Base-by-base conservation (phyloP, 1,140 invertebrate species). In the Theocolax elegans region DNA sequence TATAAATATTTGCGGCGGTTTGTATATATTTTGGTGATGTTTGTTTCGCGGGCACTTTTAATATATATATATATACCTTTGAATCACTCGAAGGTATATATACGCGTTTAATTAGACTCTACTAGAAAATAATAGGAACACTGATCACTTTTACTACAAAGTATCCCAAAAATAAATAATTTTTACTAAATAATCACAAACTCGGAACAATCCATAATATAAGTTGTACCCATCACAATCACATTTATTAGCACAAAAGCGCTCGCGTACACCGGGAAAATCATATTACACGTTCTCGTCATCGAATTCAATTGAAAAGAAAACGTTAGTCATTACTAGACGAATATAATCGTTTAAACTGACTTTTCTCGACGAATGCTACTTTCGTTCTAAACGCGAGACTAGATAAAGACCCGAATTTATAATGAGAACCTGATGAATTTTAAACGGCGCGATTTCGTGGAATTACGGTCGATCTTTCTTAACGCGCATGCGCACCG, bases 401-500 rank as follows among this genome's bases (percentile, higher is more conserved):
- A 31, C 21, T 54, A 58, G 58, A 69, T 54, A 63, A 62, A 63
- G 31, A 13, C 31, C 23, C 40, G 19, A 54, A 53, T 69, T 69
- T 62, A 69, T 69, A 51, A 69, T 69, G 48, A 60, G 27, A 44
- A 25, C 31, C 48, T 42, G 27, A 63, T 63, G 56, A 69, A 69
- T 69, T 69, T 69, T 69, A 62, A 62, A 63, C 27, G 49, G 7
- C 2, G 29, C 15, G 27, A 27, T 42, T 27, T 60, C 35, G 35
- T 13, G 21, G 23, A 60, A 60, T 1, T 19, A 40, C 23, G 56
- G n/a, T 15, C 1, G n/a, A 51, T 15, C 1, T 44, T 29, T 35
- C 10, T 23, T 42, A 44, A 3, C 10, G 62, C 73, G 70, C 74
- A 53, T 74, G 75, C 74, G 69, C 60, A 35, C 15, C 27, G 0